Evolutionary conservation across 2,113 vertebrate species (phyloP), one percentile per base, ranked within the genome.

Genomic region (Scartelaos histophorus): DNA sequence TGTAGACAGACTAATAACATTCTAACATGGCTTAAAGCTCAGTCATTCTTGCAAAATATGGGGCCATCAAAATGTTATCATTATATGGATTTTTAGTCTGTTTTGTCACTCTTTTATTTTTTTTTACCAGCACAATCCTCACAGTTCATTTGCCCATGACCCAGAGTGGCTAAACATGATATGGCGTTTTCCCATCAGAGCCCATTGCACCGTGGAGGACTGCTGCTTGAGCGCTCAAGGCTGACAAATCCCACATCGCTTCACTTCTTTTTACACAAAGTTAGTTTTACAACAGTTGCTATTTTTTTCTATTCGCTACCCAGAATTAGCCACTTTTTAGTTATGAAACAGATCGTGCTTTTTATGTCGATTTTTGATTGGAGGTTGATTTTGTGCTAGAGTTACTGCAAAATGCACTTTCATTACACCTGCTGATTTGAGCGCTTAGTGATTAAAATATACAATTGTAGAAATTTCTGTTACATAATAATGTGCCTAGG

Each of bases 131-230:
- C 47, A 25, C 3, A 15, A 4, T 34, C 45, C 13, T 67, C 12
- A 11, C 53, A 35, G 70, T 1, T 67, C 13, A 51, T 7, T 66
- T 46, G 35, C 75, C 57, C 38, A 13, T 47, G n/a, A 69, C 34
- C 45, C 29, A 9, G 15, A 49, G 16, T 68, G 51, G 72, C 61
- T 56, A 65, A 67, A 74, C 71, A 71, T n/a, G 62, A 72, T 21
- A 45, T 17, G 45, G 67, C 25, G n/a, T 46, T 54, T 57, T 69
- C 67, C 67, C 56, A 46, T 43, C 7, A 15, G 21, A 35, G 11
- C 35, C 25, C 35, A 47, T 2, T 46, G n/a, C 13, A 24, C 65
- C 7, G 49, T 29, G 34, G 58, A 51, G 58, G 38, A n/a, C 34
- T 69, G n/a, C 66, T 79, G 24, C 24, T 21, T 64, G 17, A 69